Evolutionary conservation across 1,140 invertebrate species (phyloP).

Genomic region (Drosophila truncata): DNA sequence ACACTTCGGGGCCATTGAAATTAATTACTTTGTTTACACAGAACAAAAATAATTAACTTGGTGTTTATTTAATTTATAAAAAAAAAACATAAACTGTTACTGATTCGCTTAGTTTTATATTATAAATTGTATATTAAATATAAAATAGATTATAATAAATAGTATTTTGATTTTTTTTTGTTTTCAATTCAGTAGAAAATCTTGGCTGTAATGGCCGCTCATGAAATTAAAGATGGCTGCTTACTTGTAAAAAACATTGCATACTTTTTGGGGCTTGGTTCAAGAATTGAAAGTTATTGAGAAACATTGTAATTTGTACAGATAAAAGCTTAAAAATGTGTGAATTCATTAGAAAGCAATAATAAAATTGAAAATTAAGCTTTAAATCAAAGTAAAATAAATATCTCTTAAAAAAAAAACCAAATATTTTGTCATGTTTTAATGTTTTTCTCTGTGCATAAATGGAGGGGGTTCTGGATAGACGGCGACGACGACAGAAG

Average conservation of each 20-base stretch:
- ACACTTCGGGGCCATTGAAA: conserved; percentile 68
- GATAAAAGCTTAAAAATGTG: too few relatives aligned
- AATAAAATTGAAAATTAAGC: background rate
- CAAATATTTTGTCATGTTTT: too few relatives aligned
- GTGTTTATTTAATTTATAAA: background rate
- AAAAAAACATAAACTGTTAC: background rate
- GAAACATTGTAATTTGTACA: too few relatives aligned
- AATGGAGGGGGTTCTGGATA: background rate
- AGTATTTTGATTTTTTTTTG: background rate
- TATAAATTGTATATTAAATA: background rate
- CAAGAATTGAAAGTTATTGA: too few relatives aligned
- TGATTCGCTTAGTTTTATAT: background rate
- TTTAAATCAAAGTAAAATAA: background rate
- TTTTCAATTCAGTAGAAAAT: background rate
- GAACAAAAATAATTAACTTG: background rate
- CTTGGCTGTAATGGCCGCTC: background rate
- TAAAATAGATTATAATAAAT: background rate
- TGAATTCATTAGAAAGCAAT: too few relatives aligned
- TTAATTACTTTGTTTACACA: conserved; percentile 56
- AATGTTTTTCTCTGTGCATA: background rate
- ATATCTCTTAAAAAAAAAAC: too few relatives aligned
- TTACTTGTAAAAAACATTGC: background rate
- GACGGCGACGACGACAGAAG: conserved; percentile 13
- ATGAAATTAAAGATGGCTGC: background rate
- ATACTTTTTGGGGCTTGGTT: background rate